Evolutionary conservation across 2,113 vertebrate species (phyloP).

Genomic region (Podarcis raffonei): DNA sequence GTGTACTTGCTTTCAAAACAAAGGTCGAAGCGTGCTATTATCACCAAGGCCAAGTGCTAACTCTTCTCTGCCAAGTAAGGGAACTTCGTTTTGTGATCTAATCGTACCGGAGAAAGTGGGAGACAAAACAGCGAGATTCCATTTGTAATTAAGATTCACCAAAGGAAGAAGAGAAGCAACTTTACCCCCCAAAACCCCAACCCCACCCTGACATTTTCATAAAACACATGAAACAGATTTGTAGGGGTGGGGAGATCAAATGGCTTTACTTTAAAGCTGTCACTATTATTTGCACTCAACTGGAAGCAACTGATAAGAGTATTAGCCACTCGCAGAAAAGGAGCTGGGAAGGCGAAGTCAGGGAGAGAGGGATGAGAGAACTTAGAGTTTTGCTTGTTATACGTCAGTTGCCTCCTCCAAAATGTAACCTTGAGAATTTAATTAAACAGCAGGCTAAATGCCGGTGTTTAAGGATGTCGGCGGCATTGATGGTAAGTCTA

Average conservation of each 20-base stretch:
- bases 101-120: neutral
- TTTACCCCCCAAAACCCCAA: neutral
- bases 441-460: conserved; percentile 73
- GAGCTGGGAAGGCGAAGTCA: conserved; percentile 8
- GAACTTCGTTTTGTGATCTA: neutral
- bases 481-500: conserved; percentile 56
- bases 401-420: conserved; percentile 68
- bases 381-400: conserved; percentile 63
- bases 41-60: neutral
- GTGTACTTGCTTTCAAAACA: neutral
- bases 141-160: neutral
- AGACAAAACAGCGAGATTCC: neutral
- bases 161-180: neutral
- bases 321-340: conserved; percentile 54
- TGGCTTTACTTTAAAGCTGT: conserved; percentile 59
- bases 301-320: conserved; percentile 69
- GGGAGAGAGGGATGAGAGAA: conserved; percentile 17
- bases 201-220: conserved; percentile 20
- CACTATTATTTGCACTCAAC: conserved; percentile 67
- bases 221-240: conserved; percentile 57
- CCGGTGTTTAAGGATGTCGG: conserved; percentile 63
- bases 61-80: neutral
- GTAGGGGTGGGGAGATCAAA: conserved; percentile 55
- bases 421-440: conserved; percentile 73
- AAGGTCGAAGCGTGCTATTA: neutral